A percentile compares a stretch with the other conserved stretches of the same genome.
These are phyloP conservation scores for Stenichneumon culpator DNA, from an alignment of 2,888 invertebrate species.

Conservation along the genomic window DNA sequence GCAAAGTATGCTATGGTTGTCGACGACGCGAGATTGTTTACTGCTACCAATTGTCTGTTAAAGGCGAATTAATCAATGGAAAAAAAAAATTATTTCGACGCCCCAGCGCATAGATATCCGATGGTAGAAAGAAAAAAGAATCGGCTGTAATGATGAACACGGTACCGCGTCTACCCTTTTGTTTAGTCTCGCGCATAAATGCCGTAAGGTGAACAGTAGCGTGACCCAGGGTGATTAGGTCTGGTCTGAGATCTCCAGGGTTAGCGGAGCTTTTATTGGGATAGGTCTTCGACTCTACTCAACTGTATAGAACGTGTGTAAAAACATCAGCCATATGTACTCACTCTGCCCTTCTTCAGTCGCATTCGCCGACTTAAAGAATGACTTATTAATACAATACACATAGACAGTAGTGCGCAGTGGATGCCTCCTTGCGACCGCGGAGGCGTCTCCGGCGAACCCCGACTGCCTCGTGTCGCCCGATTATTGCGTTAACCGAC, in stretches of 20 bases:
- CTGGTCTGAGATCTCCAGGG: slow-evolving; percentile 71
- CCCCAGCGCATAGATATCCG: too few species aligned
- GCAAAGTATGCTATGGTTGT: too few species aligned
- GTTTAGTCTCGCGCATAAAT: slow-evolving; percentile 23
- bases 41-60: too few species aligned
- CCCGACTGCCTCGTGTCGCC: slow-evolving; percentile 52
- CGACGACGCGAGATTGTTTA: too few species aligned
- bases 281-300: slow-evolving; percentile 76
- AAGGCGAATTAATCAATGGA: too few species aligned
- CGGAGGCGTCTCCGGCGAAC: slow-evolving; percentile 54
- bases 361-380: background rate
- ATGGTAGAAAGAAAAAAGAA: too few species aligned
- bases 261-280: slow-evolving; percentile 78
- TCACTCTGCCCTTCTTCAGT: background rate
- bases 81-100: too few species aligned
- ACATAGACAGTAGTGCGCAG: background rate
- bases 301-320: slow-evolving; percentile 12
- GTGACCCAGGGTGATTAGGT: slow-evolving; percentile 77
- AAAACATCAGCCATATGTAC: background rate
- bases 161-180: too few species aligned
- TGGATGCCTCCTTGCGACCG: slow-evolving; percentile 27
- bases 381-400: slow-evolving; percentile 29
- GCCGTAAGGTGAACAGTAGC: slow-evolving; percentile 68
- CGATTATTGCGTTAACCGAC: slow-evolving; percentile 68
- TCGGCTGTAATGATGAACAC: too few species aligned